Conservation (phyloP, 2,797 vertebrate species). For the Microchirus variegatus region DNA sequence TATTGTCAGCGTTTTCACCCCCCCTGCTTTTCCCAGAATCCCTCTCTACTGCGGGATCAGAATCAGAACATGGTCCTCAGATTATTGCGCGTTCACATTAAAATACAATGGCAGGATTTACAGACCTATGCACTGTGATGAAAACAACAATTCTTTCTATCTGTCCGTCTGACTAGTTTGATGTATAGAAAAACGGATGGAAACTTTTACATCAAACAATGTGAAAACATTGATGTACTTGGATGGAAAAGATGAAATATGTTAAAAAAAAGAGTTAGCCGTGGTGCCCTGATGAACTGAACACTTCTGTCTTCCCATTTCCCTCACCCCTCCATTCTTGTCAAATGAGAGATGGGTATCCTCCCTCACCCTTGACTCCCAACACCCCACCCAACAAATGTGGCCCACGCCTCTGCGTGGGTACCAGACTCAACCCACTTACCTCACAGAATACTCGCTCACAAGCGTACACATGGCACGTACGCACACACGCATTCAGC, state of each 20-base stretch:
- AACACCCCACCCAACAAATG: slow-evolving; percentile 59
- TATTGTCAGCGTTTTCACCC: slow-evolving; percentile 63
- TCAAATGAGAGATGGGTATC: neutral
- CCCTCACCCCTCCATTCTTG: slow-evolving; percentile 17
- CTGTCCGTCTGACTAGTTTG: no score
- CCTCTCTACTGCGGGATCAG: slow-evolving; percentile 45
- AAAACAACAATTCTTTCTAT: neutral
- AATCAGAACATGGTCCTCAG: slow-evolving; percentile 44
- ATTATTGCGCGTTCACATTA: slow-evolving; percentile 31
- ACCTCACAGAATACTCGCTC: slow-evolving; percentile 59
- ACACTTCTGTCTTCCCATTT: slow-evolving; percentile 1
- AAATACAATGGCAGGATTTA: slow-evolving; percentile 21
- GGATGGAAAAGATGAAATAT: neutral
- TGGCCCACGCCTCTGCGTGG: slow-evolving; percentile 61
- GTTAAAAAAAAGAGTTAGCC: no score
- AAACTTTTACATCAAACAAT: no score
- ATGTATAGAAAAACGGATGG: no score
- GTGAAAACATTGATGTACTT: no score
- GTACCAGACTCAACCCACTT: slow-evolving; percentile 59
- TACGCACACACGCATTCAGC: slow-evolving; percentile 4
- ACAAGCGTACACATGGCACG: slow-evolving; percentile 9
- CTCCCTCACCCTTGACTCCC: slow-evolving; percentile 17
- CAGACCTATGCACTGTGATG: neutral
- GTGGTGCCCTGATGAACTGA: neutral
- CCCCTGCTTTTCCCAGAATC: slow-evolving; percentile 73